phyloP scores from a whole-genome alignment of 2,888 invertebrate genomes.

The Gortyna flavago region DNA sequence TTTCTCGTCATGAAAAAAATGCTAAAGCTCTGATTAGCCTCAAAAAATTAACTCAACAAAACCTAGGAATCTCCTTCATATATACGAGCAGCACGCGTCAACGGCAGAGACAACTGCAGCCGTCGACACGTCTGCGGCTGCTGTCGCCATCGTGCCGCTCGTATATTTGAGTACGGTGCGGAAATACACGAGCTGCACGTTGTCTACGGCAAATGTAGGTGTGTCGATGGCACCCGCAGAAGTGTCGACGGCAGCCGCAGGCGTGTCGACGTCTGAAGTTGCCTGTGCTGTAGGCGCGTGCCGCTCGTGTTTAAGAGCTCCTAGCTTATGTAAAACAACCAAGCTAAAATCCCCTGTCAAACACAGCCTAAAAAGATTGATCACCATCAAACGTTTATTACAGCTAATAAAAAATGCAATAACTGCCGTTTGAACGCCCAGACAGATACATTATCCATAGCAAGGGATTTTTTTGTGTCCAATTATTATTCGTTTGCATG shows the following conservation, averaged over 20 bases:
- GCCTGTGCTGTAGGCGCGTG: neutral
- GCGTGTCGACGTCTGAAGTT: neutral
- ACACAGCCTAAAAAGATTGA: slow-evolving; percentile 21
- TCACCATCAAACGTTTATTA: slow-evolving; percentile 3
- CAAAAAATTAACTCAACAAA: neutral
- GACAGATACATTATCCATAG: slow-evolving; percentile 37
- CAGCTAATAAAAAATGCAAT: slow-evolving; percentile 29
- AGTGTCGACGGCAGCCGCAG: neutral
- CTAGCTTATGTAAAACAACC: no score
- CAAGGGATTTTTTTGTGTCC: slow-evolving; percentile 38
- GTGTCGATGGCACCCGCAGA: no score
- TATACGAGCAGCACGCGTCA: neutral
- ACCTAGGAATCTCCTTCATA: neutral
- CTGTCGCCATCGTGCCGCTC: no score
- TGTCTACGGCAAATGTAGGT: no score
- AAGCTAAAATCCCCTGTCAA: neutral
- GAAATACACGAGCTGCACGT: no score
- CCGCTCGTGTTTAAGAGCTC: neutral
- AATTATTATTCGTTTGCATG: slow-evolving; percentile 17
- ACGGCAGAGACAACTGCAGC: neutral
- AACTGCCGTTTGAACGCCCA: slow-evolving; percentile 26
- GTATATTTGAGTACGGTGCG: no score
- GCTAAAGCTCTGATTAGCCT: neutral
- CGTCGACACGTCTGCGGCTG: no score
- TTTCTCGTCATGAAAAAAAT: neutral